Evolutionary conservation across 2,888 invertebrate species (phyloP), one percentile per base, ranked within the genome.

Genomic region (Meandrusa payeni): DNA sequence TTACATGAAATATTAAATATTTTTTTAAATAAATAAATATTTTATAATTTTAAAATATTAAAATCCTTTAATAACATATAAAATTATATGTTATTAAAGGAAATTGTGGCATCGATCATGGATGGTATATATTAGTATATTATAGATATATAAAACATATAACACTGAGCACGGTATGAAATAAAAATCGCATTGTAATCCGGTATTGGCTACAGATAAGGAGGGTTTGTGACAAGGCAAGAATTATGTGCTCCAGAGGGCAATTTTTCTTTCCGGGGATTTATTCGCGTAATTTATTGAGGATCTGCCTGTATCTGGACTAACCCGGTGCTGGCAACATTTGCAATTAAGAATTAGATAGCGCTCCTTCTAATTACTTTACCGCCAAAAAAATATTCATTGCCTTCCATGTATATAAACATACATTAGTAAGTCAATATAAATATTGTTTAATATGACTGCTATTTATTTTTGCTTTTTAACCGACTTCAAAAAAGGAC

Each of bases 191-290:
- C 77, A 85, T 77, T 87, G 87, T 87, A 87, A 87, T 87, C 87
- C 87, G 85, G 81, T 87, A 87, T 87, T 87, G 87, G 87, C 74
- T 76, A 72, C 72, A 83, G 87, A 87, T 87, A 87, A 87, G 86
- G 85, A 85, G 79, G 76, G 79, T 75, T 79, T 86, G 87, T 87
- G 87, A 87, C 87, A 87, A 87, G 87, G 82, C 85, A 87, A 87
- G 87, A 87, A 87, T 87, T 87, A 87, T 87, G 87, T 87, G 87
- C 87, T 87, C 85, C 76, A 80, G 82, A 87, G 87, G 82, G 86
- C 87, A 86, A 87, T 87, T 87, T 87, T 87, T 87, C 87, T 87
- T 87, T 72, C 75, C 73, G 76, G 72, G 87, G 87, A 87, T 87
- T 87, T 87, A 87, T 87, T 85, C 77, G 67, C 73, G 86, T 87